A percentile compares a stretch with the other conserved stretches of the same genome.
Conservation (phyloP, 2,113 vertebrate species). For the Neodontobutis hainanensis region DNA sequence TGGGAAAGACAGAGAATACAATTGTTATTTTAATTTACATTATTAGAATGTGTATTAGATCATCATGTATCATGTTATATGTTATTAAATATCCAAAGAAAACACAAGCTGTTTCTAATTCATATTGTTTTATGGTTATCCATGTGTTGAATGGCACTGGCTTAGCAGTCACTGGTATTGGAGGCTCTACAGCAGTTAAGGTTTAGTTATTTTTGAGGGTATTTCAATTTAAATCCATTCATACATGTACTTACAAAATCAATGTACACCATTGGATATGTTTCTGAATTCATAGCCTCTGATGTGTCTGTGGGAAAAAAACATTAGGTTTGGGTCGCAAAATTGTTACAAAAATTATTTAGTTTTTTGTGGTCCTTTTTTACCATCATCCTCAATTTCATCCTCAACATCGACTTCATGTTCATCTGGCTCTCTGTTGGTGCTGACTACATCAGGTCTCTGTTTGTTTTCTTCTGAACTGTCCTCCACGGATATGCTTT, state of each 20-base stretch:
- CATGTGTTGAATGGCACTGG: neutral
- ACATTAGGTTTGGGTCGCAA: slow-evolving; percentile 1
- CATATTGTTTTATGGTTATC: neutral
- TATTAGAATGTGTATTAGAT: neutral
- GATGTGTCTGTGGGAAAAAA: slow-evolving; percentile 50
- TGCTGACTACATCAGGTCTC: slow-evolving; percentile 27
- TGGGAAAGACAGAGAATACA: slow-evolving; percentile 7
- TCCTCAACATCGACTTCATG: neutral
- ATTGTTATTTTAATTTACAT: slow-evolving; percentile 2
- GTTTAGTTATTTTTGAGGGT: too few relatives aligned
- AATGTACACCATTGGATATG: neutral
- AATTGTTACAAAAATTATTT: neutral
- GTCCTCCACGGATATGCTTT: slow-evolving; percentile 31
- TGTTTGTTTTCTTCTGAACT: slow-evolving; percentile 52
- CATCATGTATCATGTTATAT: too few relatives aligned
- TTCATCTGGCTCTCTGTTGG: slow-evolving; percentile 30
- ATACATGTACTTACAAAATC: neutral
- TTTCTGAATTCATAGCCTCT: slow-evolving; percentile 53
- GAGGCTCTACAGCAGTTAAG: neutral
- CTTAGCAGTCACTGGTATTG: neutral
- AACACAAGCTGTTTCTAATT: neutral
- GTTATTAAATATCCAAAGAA: neutral
- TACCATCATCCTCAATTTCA: slow-evolving; percentile 36
- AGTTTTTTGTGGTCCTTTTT: neutral
- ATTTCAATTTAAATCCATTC: neutral